Evolutionary conservation across 2,113 vertebrate species (phyloP), one percentile per base, ranked within the genome.

Genomic region (Oreamnos americanus): DNA sequence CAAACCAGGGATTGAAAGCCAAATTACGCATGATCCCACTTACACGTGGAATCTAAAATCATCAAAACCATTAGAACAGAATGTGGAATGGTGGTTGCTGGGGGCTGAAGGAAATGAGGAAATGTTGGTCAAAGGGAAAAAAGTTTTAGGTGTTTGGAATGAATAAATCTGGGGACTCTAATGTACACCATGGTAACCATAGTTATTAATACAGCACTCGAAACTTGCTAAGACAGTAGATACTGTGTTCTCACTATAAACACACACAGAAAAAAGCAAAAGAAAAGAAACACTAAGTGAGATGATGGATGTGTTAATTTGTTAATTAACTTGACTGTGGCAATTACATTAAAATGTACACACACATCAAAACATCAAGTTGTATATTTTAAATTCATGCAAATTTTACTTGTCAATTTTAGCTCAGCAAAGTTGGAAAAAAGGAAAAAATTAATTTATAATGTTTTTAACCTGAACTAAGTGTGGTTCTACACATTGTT

Each of bases 401-500:
- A 94, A 28, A 12, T 84, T 39, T 83, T 94, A 67, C 7, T 67
- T 95, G 60, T 74, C 25, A 47, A 57, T 67, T 90, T 49, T 90
- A 83, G 23, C 12, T 57, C 23, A 74, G 30, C 15, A 17, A 90
- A 83, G 13, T 17, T 83, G 43, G 49, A 30, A 33, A 86, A 86
- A 82, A 86, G 7, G 60, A 85, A 45, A 58, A 91, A 51, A 2
- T n/a, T 51, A n/a, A 45, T 84, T 10, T 51, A n/a, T n/a, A n/a
- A 49, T 49, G 3, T 26, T n/a, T 64, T 90, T 87, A 76, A 36
- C 2, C 8, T 96, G 15, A 87, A 90, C 58, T 5, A 11, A 8
- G 3, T 79, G 23, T 89, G 3, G 25, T 23, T 86, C 1, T 55
- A 71, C 1, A 9, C 6, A 36, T 16, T 16, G 4, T 4, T 47